Evolutionary conservation across 2,888 invertebrate genomes (phyloP).

Genomic region (Hyalella azteca): DNA sequence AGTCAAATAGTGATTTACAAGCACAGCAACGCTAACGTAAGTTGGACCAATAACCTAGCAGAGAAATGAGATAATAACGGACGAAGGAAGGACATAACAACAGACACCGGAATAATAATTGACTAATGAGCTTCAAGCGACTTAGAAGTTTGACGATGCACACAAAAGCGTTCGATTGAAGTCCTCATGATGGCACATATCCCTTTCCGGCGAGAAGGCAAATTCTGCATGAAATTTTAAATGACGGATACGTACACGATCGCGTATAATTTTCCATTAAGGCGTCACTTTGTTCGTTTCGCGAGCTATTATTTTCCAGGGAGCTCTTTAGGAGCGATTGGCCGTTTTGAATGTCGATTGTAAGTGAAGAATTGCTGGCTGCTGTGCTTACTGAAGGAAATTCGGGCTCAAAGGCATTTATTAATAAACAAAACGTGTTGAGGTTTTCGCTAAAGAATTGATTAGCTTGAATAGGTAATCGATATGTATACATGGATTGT

Average conservation of each 20-base stretch:
- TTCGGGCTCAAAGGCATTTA: background rate
- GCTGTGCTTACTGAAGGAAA: background rate
- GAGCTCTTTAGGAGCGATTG: conserved; percentile 1
- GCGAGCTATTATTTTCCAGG: background rate
- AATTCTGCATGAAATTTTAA: conserved; percentile 33
- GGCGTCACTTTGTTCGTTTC: conserved; percentile 25
- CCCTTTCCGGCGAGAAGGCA: conserved; percentile 1
- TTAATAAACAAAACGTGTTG: too few species aligned
- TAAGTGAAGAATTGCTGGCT: background rate
- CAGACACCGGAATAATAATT: too few species aligned
- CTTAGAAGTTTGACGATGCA: too few species aligned
- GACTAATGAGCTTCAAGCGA: too few species aligned
- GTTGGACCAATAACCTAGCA: too few species aligned
- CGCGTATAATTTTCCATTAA: conserved; percentile 24
- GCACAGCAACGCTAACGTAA: too few species aligned
- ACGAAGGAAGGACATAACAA: too few species aligned
- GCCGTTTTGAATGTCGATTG: background rate
- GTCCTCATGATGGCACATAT: conserved; percentile 17
- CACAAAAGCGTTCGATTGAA: background rate
- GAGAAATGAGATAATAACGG: too few species aligned
- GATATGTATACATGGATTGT: too few species aligned
- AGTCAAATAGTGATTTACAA: too few species aligned
- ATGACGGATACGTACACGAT: conserved; percentile 18
- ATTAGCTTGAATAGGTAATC: too few species aligned
- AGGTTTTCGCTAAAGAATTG: too few species aligned